Evolutionary conservation across 2,797 vertebrate species (phyloP).

Genomic region (Enteromius viviparus): DNA sequence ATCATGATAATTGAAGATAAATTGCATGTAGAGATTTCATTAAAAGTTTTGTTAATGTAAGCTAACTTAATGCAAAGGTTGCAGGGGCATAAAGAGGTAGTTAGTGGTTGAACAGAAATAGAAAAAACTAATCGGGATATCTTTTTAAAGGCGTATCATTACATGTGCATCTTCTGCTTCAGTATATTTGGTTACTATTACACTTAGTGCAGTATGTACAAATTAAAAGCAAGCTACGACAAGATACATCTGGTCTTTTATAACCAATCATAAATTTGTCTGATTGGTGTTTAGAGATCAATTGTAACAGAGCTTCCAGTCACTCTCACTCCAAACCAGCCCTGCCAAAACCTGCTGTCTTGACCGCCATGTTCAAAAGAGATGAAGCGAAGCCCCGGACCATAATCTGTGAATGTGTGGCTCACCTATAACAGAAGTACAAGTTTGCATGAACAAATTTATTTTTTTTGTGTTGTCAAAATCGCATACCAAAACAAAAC

Average conservation of each 20-base stretch:
- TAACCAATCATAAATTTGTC: background rate
- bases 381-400: constrained; percentile 86
- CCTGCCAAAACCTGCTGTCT: constrained; percentile 90
- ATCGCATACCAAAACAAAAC: too few relatives aligned
- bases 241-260: background rate
- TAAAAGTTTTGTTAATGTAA: background rate
- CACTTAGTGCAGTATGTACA: background rate
- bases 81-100: constrained; percentile 56
- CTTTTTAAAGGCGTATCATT: background rate
- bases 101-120: constrained; percentile 13
- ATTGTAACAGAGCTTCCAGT: constrained; percentile 87
- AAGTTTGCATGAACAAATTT: background rate
- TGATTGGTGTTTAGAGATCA: constrained; percentile 71
- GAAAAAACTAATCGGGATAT: background rate
- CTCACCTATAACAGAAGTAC: constrained; percentile 74
- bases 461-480: background rate
- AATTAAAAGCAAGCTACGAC: background rate
- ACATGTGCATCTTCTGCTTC: too few relatives aligned
- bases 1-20: background rate
- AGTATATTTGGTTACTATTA: background rate
- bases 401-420: constrained; percentile 85
- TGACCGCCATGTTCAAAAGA: constrained; percentile 90
- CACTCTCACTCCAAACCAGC: constrained; percentile 91
- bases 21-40: background rate
- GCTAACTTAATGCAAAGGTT: background rate